Evolutionary conservation across 1,140 invertebrate species (phyloP), one percentile per base, ranked within the genome.

Genomic region (Forficula auricularia): DNA sequence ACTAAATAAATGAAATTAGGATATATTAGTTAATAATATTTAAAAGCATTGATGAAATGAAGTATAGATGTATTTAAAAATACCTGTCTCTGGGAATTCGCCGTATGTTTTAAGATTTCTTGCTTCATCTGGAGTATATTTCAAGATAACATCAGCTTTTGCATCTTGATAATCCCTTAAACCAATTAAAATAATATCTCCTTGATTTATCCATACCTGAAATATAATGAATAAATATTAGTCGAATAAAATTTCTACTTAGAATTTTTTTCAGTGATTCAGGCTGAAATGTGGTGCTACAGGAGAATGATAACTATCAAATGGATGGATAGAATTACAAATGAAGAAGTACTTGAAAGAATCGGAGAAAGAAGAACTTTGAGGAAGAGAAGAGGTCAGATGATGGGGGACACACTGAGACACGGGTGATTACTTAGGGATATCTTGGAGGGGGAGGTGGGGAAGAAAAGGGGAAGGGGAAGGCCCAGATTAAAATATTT

Each of bases 141-240:
- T 98, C 38, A 97, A 71, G 56, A 99, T 99, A 48, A 99, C 96
- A 73, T 99, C 96, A 46, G 94, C 96, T 66, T 98, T 98, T 4
- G 91, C 85, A 65, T 99, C 92, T 71, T 99, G 96, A 64, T 97
- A 99, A 66, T 97, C 92, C 61, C 94, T 73, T 52, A 89, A 68
- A 48, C 94, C 92, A 53, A 98, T 88, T 50, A 98, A 66, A 63
- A 98, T 96, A 47, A 98, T 96, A 57, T 98, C 94, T 47, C 90
- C 87, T 66, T 92, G 86, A 67, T 98, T 98, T 50, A 99, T 98
- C 96, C 96, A 99, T 1, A 96, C 77, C 67, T 70, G 46, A 19
- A 54, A 48, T 31, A 40, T 27, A n/a, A n/a, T n/a, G n/a, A n/a
- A n/a, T 27, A 10, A 43, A 40, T 39, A 18, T 12, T n/a, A 39